Percentiles rank a stretch among this genome's conserved stretches.
These are phyloP conservation scores for Ennomos erosarius DNA, from an alignment of 2,888 invertebrate genomes.

Conservation along the genomic window DNA sequence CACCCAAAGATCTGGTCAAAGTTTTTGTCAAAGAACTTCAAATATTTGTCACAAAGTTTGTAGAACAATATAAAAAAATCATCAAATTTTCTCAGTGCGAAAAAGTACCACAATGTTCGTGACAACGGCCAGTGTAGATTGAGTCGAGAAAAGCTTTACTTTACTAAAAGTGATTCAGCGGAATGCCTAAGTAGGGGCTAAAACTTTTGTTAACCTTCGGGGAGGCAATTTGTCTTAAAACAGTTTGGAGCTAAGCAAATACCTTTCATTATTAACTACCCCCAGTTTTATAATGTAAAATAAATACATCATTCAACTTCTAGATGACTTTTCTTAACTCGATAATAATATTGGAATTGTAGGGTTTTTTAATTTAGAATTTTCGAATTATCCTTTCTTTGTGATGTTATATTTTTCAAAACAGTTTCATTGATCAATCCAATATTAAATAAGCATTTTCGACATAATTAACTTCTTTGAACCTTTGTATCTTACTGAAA, in stretches of 20 bases:
- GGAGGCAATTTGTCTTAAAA: slow-evolving; percentile 21
- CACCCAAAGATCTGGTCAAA: too few relatives aligned
- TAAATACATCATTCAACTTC: background rate
- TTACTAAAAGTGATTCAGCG: slow-evolving; percentile 24
- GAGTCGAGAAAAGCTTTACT: background rate
- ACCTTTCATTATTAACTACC: slow-evolving; percentile 21
- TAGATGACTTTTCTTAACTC: slow-evolving; percentile 1
- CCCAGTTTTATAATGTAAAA: slow-evolving; percentile 18
- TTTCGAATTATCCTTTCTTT: too few relatives aligned
- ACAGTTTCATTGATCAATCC: background rate
- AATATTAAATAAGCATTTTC: background rate
- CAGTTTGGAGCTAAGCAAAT: background rate
- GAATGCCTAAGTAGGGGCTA: slow-evolving; percentile 14
- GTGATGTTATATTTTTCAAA: too few relatives aligned
- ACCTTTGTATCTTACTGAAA: too few relatives aligned
- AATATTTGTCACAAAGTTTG: too few relatives aligned
- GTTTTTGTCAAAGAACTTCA: too few relatives aligned
- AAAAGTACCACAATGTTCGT: too few relatives aligned
- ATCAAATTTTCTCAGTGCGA: too few relatives aligned
- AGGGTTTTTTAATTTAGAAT: too few relatives aligned
- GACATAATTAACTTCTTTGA: too few relatives aligned
- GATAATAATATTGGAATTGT: too few relatives aligned
- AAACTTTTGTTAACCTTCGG: slow-evolving; percentile 23
- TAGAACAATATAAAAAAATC: too few relatives aligned
- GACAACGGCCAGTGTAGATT: background rate